Evolutionary conservation across 2,888 invertebrate species (phyloP), one percentile per base, ranked within the genome.

Genomic region (Drosophila yooni): DNA sequence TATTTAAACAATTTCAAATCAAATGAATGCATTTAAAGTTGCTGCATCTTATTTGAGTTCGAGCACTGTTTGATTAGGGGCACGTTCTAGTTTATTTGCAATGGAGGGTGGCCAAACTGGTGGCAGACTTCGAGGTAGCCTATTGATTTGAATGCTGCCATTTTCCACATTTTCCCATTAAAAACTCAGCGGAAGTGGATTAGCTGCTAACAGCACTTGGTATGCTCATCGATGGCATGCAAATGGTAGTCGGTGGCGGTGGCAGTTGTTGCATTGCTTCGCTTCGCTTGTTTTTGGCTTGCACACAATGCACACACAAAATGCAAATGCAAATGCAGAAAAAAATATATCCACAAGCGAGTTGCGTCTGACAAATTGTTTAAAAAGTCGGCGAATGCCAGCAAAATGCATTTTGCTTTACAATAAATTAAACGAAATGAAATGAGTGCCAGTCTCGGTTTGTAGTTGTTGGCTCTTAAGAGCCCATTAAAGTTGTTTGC

Each of bases 401-500:
- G 11, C 52, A 33, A 67, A 70, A 70, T 76, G 76, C 76, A 80
- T 77, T 77, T 77, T 65, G 64, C 77, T 65, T 77, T 70, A 76
- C 59, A 81, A 71, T 63, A 66, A 60, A 71, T 25, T 43, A 60
- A 70, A 70, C 29, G 56, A 60, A 70, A 51, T 61, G 21, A 57
- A 61, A 61, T 48, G 51, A 52, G 10, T 34, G 63, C 5, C 36
- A 48, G 60, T 15, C 48, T 8, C 25, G 15, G 25, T 46, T 62
- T 68, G 43, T 67, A 38, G 50, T 65, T 65, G 74, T 61, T 74
- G 75, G 75, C 54, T 75, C 61, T 81, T 69, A 78, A 79, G 81
- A 79, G 74, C 75, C 79, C 79, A 82, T 82, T 82, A 67, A 79
- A 79, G 69, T 82, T 79, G 57, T 82, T 79, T 67, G 73, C 81